Conservation (phyloP, 2,888 invertebrate species). For the Spilosoma lubricipeda region DNA sequence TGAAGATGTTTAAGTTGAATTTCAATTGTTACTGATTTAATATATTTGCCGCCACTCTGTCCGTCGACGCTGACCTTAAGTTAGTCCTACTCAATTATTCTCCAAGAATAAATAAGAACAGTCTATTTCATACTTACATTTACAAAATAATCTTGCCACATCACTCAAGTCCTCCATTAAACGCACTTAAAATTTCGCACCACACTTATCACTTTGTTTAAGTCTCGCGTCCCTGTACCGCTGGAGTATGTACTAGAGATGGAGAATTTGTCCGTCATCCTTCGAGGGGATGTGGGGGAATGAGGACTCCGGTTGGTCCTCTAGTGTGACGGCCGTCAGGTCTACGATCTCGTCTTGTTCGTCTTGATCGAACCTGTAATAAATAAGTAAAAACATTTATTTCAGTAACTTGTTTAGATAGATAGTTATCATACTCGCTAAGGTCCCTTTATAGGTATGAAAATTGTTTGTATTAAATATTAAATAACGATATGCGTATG, state of each 20-base stretch:
- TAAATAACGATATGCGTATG: too few species aligned
- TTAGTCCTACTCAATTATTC: neutral
- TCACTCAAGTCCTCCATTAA: conserved; percentile 1
- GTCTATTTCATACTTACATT: too few species aligned
- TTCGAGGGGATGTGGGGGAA: conserved; percentile 71
- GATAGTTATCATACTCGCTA: too few species aligned
- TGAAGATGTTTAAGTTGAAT: too few species aligned
- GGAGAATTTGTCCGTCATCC: conserved; percentile 82
- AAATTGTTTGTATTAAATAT: too few species aligned
- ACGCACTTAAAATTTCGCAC: conserved; percentile 19
- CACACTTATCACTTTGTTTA: conserved; percentile 29
- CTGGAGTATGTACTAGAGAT: conserved; percentile 78
- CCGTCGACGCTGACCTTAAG: too few species aligned
- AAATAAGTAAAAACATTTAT: neutral
- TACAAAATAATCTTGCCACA: neutral
- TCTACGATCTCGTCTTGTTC: conserved; percentile 97
- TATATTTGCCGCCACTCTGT: too few species aligned
- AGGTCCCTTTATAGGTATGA: too few species aligned
- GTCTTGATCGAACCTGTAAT: conserved; percentile 79
- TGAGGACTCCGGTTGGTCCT: conserved; percentile 75
- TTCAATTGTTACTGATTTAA: too few species aligned
- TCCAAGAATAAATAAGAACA: neutral
- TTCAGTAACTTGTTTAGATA: too few species aligned
- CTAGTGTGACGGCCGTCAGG: conserved; percentile 90
- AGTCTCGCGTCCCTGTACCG: conserved; percentile 46